Evolutionary conservation across 2,888 invertebrate species (phyloP).

Genomic region (Caenorhabditis sp.): DNA sequence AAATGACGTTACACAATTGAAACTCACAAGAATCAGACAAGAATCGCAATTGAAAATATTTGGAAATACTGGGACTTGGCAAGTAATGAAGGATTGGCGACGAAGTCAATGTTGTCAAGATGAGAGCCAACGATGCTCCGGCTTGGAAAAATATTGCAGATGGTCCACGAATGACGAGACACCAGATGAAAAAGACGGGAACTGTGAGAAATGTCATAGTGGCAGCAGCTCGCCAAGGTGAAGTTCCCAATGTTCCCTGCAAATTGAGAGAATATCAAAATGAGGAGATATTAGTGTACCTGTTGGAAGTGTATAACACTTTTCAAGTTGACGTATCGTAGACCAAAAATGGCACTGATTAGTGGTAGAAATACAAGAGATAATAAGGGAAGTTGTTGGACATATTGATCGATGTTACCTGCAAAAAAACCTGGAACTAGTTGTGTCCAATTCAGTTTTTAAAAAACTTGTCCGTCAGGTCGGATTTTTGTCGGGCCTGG

Average conservation of each 20-base stretch:
- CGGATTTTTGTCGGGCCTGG: too few relatives aligned
- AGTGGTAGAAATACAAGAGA: constrained; percentile 45
- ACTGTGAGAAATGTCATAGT: constrained; percentile 46
- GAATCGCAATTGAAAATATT: constrained; percentile 49
- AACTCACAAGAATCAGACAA: constrained; percentile 47
- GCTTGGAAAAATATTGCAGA: constrained; percentile 41
- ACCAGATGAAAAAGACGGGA: constrained; percentile 51
- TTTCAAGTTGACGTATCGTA: constrained; percentile 40
- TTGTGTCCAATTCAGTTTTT: too few relatives aligned
- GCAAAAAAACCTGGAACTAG: background rate
- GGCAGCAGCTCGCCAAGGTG: constrained; percentile 55
- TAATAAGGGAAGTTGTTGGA: constrained; percentile 44
- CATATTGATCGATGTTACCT: constrained; percentile 22
- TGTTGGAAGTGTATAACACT: constrained; percentile 26
- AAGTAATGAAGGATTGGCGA: constrained; percentile 56
- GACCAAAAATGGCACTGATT: constrained; percentile 38
- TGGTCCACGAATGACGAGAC: constrained; percentile 36
- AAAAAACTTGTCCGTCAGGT: too few relatives aligned
- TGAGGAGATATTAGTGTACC: background rate
- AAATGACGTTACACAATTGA: too few relatives aligned
- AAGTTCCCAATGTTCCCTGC: constrained; percentile 45
- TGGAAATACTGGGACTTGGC: constrained; percentile 50
- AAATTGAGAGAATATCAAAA: background rate
- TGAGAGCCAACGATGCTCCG: constrained; percentile 43
- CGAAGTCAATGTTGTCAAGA: constrained; percentile 39